Evolutionary conservation across 2,888 invertebrate species (phyloP).

Genomic region (Sthenelais limicola): DNA sequence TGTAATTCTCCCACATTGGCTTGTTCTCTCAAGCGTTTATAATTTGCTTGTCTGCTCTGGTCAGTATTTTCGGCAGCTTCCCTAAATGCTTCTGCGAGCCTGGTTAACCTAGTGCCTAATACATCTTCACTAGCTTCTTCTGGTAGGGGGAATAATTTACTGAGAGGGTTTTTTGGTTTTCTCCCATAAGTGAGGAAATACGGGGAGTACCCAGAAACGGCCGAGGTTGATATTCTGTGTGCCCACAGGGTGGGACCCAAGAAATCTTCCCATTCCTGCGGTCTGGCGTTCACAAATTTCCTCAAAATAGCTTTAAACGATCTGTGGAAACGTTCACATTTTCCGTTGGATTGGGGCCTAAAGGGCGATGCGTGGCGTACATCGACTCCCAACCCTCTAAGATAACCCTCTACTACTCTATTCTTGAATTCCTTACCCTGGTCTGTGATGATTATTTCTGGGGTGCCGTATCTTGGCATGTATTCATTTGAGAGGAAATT

Average conservation of each 20-base stretch:
- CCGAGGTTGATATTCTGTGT: neutral
- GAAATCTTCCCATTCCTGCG: conserved; percentile 7
- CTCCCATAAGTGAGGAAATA: conserved; percentile 19
- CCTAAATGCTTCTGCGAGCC: no score
- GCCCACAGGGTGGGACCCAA: conserved; percentile 25
- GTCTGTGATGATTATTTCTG: conserved; percentile 9
- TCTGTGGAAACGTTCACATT: conserved; percentile 8
- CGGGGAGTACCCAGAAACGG: conserved; percentile 14
- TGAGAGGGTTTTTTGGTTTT: no score
- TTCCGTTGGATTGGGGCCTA: conserved; percentile 17
- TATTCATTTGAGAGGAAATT: conserved; percentile 1
- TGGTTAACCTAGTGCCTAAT: no score
- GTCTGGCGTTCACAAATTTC: conserved; percentile 24
- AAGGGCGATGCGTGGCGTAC: neutral
- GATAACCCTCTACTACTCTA: neutral
- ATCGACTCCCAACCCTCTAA: conserved; percentile 4
- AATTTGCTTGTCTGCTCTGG: no score
- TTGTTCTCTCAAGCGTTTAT: no score
- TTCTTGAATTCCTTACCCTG: conserved; percentile 13
- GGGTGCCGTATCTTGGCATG: conserved; percentile 4
- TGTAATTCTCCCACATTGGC: no score
- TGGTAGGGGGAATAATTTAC: no score
- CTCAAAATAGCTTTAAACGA: conserved; percentile 22
- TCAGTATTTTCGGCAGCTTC: no score
- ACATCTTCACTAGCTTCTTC: no score